Percentiles rank a stretch among this genome's conserved stretches.
phyloP scores from a whole-genome alignment of 2,797 vertebrate species.

The Centropyge bicolor region DNA sequence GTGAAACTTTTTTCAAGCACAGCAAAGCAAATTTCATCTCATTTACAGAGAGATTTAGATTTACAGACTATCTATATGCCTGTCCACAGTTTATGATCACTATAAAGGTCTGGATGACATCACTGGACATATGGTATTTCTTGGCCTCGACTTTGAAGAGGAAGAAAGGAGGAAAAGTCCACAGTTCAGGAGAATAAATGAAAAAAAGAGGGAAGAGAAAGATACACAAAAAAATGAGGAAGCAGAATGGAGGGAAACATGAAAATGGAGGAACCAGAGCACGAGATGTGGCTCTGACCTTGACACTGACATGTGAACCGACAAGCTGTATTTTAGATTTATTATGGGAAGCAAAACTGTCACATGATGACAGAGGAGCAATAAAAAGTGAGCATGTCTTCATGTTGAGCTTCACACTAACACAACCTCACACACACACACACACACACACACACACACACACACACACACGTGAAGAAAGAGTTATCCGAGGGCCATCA shows the following conservation, averaged over 20 bases:
- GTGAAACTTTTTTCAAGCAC: neutral
- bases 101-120: neutral
- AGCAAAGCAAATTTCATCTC: neutral
- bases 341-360: neutral
- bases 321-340: conserved; percentile 24
- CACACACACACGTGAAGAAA: neutral
- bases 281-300: neutral
- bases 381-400: conserved; percentile 15
- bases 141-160: neutral
- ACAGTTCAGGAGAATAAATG: neutral
- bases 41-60: too few relatives aligned
- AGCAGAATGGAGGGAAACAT: too few relatives aligned
- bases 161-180: neutral
- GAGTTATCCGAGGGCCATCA: conserved; percentile 68
- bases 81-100: neutral
- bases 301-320: conserved; percentile 9
- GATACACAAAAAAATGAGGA: neutral
- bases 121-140: neutral
- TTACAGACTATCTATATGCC: neutral
- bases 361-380: conserved; percentile 6
- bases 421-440: conserved; percentile 2
- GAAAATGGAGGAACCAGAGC: neutral
- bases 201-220: neutral
- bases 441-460: neutral
- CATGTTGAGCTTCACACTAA: neutral